A percentile compares a stretch with the other conserved stretches of the same genome.
Evolutionary conservation across 2,797 vertebrate species (phyloP).

Genomic region (Ceryle rudis): DNA sequence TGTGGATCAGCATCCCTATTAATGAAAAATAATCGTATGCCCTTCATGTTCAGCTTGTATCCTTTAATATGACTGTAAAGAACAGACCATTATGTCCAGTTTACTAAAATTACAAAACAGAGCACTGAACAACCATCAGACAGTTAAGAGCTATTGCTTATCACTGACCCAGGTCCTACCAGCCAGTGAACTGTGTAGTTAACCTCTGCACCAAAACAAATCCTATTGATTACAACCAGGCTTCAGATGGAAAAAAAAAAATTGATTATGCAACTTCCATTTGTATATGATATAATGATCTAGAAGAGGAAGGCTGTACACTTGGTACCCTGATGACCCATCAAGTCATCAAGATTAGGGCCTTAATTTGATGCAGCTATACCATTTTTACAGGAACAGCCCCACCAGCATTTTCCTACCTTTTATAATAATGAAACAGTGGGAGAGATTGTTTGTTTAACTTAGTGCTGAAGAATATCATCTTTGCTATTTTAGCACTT

Average conservation of each 20-base stretch:
- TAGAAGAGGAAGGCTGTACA: background rate
- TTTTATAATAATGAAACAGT: background rate
- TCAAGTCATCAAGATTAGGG: constrained; percentile 9
- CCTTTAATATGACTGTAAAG: background rate
- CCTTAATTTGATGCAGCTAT: constrained; percentile 11
- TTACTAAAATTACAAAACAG: constrained; percentile 42
- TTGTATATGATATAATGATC: background rate
- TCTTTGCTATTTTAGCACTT: background rate
- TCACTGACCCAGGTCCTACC: background rate
- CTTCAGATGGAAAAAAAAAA: background rate
- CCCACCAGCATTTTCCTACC: background rate
- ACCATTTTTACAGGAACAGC: background rate
- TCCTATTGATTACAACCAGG: background rate
- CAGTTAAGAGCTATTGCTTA: background rate
- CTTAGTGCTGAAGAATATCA: background rate
- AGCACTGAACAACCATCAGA: background rate
- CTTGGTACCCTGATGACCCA: constrained; percentile 7
- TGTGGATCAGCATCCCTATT: background rate
- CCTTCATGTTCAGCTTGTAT: background rate
- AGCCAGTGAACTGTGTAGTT: background rate
- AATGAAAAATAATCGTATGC: background rate
- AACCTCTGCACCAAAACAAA: background rate
- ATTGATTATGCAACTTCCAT: background rate
- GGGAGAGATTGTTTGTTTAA: background rate
- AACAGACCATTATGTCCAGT: background rate